Evolutionary conservation across 2,888 invertebrate species (phyloP).

Genomic region (Stenolophus ochropezus): DNA sequence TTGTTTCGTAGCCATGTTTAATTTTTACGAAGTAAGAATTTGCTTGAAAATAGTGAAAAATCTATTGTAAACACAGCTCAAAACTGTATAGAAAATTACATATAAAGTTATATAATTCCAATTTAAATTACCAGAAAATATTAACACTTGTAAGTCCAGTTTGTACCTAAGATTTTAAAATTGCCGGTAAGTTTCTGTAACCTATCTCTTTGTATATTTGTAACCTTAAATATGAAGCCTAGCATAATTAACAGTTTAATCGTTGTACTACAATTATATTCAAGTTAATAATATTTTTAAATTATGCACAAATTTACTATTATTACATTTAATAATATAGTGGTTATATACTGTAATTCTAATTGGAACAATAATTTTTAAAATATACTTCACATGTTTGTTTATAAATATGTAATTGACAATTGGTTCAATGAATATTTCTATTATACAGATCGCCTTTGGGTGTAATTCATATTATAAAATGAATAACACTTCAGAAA

Average conservation of each 20-base stretch:
- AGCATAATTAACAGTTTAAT: not conserved
- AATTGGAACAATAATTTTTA: not conserved
- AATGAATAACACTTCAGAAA: not conserved
- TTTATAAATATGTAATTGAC: not conserved
- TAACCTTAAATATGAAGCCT: constrained; percentile 35
- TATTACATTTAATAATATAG: too few species aligned
- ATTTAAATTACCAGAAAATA: not conserved
- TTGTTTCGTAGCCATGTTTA: constrained; percentile 50
- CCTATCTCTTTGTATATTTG: constrained; percentile 26
- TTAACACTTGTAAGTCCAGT: constrained; percentile 6
- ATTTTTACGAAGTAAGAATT: constrained; percentile 21
- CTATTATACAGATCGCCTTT: not conserved
- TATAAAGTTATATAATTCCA: not conserved
- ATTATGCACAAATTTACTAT: too few species aligned
- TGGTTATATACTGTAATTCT: not conserved
- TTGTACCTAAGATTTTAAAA: constrained; percentile 30
- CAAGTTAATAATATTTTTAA: not conserved
- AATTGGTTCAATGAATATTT: not conserved
- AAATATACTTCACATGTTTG: not conserved
- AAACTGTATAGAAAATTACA: not conserved
- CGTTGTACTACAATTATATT: not conserved
- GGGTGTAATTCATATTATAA: not conserved
- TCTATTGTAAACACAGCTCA: constrained; percentile 16
- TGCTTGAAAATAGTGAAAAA: not conserved
- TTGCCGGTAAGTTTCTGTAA: constrained; percentile 48